phyloP scores from a whole-genome alignment of 2,888 invertebrate species.

The Sturmia bella region DNA sequence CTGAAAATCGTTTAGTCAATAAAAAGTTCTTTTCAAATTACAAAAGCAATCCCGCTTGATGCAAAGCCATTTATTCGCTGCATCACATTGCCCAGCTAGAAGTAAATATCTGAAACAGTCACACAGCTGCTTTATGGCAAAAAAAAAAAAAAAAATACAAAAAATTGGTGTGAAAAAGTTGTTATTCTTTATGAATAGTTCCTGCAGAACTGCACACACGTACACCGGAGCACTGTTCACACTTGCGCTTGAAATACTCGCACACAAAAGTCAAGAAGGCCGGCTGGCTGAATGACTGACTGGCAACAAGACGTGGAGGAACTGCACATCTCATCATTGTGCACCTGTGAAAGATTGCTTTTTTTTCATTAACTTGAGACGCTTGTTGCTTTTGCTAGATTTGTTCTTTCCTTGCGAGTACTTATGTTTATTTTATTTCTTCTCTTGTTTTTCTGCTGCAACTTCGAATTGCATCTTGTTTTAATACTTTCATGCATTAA shows the following conservation, averaged over 20 bases:
- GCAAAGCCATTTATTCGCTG: slow-evolving; percentile 24
- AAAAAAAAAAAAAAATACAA: neutral
- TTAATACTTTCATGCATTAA: slow-evolving; percentile 66
- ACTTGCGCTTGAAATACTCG: slow-evolving; percentile 30
- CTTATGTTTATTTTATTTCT: slow-evolving; percentile 34
- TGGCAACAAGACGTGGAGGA: slow-evolving; percentile 21
- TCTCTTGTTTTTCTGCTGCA: neutral
- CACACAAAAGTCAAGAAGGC: slow-evolving; percentile 20
- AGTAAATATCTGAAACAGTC: slow-evolving; percentile 17
- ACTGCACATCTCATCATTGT: slow-evolving; percentile 52
- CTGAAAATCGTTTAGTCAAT: slow-evolving; percentile 28
- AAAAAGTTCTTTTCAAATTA: slow-evolving; percentile 33
- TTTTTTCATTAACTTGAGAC: slow-evolving; percentile 48
- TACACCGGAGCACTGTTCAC: slow-evolving; percentile 53
- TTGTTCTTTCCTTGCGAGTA: slow-evolving; percentile 1
- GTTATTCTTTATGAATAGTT: slow-evolving; percentile 27
- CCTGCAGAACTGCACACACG: slow-evolving; percentile 26
- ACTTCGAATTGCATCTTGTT: slow-evolving; percentile 61
- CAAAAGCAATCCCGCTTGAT: slow-evolving; percentile 29
- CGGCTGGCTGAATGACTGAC: slow-evolving; percentile 1
- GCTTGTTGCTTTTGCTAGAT: slow-evolving; percentile 31
- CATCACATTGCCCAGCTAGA: slow-evolving; percentile 41
- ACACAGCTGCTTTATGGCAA: slow-evolving; percentile 57
- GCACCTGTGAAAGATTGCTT: slow-evolving; percentile 64
- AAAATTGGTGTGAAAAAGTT: slow-evolving; percentile 49